Conservation (phyloP, 1,140 invertebrate genomes). For the Drosophila lacteicornis region DNA sequence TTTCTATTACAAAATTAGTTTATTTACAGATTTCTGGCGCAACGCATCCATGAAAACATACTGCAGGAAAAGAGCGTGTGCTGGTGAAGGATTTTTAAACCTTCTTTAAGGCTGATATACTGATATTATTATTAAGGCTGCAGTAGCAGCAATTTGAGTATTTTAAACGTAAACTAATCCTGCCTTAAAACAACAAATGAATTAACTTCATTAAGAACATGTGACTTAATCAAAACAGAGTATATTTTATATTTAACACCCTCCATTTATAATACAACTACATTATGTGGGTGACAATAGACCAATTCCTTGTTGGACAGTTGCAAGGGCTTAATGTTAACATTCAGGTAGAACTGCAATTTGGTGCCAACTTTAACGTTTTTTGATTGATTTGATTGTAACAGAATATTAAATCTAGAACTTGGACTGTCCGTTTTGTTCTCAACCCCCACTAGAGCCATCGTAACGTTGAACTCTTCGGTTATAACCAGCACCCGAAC, state of each 20-base stretch:
- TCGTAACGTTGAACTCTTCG: neutral
- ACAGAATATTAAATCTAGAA: conserved; percentile 9
- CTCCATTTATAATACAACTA: neutral
- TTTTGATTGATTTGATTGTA: neutral
- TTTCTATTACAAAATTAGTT: neutral
- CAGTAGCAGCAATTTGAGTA: neutral
- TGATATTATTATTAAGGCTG: neutral
- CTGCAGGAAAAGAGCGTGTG: conserved; percentile 52
- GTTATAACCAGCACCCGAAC: neutral
- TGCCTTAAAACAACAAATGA: neutral
- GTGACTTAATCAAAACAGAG: neutral
- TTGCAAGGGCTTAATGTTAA: conserved; percentile 1
- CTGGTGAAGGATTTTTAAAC: conserved; percentile 35
- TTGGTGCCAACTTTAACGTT: conserved; percentile 5
- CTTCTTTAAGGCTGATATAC: conserved; percentile 19
- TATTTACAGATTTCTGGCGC: conserved; percentile 45
- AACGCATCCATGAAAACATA: conserved; percentile 42
- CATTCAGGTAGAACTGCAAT: conserved; percentile 6
- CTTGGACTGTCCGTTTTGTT: neutral
- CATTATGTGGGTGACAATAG: conserved; percentile 8
- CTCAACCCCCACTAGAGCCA: conserved; percentile 6
- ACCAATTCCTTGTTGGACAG: conserved; percentile 8
- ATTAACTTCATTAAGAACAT: neutral
- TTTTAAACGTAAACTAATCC: neutral
- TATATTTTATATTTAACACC: neutral